Percentiles rank a stretch among this genome's conserved stretches.
Evolutionary conservation across 2,888 invertebrate species (phyloP).

Genomic region (Dromius quadrimaculatus): DNA sequence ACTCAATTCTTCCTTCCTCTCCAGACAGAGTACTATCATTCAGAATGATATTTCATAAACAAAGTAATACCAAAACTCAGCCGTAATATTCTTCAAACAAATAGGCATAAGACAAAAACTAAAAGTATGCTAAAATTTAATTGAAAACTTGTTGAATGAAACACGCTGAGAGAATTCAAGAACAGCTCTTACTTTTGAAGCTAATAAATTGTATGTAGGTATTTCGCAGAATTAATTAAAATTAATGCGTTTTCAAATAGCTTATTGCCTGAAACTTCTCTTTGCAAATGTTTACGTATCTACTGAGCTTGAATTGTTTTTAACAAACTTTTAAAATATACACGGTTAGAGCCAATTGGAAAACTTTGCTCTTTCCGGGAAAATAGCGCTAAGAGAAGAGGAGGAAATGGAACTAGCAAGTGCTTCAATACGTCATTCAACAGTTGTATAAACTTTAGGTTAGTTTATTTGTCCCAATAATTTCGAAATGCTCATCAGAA

Average conservation of each 20-base stretch:
- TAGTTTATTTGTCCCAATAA: too few relatives aligned
- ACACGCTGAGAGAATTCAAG: conserved; percentile 6
- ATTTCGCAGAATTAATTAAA: conserved; percentile 37
- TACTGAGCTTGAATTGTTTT: conserved; percentile 40
- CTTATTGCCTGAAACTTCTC: conserved; percentile 23
- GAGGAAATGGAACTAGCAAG: background rate
- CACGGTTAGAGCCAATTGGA: conserved; percentile 46
- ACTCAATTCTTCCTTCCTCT: background rate
- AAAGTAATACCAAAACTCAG: background rate
- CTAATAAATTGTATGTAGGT: conserved; percentile 30
- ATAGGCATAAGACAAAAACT: conserved; percentile 5
- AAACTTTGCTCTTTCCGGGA: conserved; percentile 33
- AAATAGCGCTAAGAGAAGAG: background rate
- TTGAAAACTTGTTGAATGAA: conserved; percentile 6
- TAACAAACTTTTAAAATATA: conserved; percentile 50
- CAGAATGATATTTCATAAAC: too few relatives aligned
- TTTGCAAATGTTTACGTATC: conserved; percentile 39
- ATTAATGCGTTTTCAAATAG: conserved; percentile 34
- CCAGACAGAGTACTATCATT: background rate
- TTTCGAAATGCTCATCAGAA: too few relatives aligned
- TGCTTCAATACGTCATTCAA: conserved; percentile 12
- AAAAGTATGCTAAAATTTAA: background rate
- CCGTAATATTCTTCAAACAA: background rate
- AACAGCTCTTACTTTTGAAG: background rate
- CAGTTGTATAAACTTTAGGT: too few relatives aligned